Evolutionary conservation across 2,113 vertebrate genomes (phyloP).

Genomic region (Protomyctophum bolini): DNA sequence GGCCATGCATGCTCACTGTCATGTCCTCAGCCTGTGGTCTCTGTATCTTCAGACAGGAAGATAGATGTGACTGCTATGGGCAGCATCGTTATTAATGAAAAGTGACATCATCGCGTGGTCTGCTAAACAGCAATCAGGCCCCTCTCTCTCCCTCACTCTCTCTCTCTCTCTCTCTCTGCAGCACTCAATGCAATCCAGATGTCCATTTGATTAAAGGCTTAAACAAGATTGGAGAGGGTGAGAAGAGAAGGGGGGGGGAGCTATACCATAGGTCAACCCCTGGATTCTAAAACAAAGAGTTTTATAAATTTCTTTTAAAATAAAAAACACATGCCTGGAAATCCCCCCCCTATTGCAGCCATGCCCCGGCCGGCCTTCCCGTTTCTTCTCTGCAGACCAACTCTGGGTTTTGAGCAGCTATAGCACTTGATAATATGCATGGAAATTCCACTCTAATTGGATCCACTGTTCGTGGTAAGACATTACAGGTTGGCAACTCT

Average conservation of each 20-base stretch:
- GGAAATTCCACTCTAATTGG: constrained; percentile 58
- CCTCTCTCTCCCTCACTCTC: constrained; percentile 22
- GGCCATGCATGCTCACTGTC: constrained; percentile 31
- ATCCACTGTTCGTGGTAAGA: constrained; percentile 42
- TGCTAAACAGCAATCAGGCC: constrained; percentile 75
- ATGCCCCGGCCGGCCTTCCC: not conserved
- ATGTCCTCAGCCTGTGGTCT: constrained; percentile 32
- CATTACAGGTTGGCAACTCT: constrained; percentile 41
- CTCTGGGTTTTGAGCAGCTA: constrained; percentile 51
- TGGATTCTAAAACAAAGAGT: constrained; percentile 67
- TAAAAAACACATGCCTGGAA: constrained; percentile 70
- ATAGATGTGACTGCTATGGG: constrained; percentile 64
- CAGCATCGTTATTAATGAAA: constrained; percentile 77
- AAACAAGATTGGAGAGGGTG: constrained; percentile 56
- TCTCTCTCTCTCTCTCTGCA: constrained; percentile 24
- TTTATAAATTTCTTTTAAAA: constrained; percentile 72
- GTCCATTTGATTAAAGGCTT: constrained; percentile 74
- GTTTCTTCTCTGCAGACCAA: constrained; percentile 34
- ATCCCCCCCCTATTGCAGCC: constrained; percentile 1
- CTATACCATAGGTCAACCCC: constrained; percentile 46
- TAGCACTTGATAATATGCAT: constrained; percentile 49
- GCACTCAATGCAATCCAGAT: constrained; percentile 72
- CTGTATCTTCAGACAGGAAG: constrained; percentile 60
- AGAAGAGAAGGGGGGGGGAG: constrained; percentile 27
- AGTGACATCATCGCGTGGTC: constrained; percentile 78